These are phyloP conservation scores for Scaptomyza graminum DNA, from an alignment of 1,140 invertebrate genomes.

Conservation along the genomic window DNA sequence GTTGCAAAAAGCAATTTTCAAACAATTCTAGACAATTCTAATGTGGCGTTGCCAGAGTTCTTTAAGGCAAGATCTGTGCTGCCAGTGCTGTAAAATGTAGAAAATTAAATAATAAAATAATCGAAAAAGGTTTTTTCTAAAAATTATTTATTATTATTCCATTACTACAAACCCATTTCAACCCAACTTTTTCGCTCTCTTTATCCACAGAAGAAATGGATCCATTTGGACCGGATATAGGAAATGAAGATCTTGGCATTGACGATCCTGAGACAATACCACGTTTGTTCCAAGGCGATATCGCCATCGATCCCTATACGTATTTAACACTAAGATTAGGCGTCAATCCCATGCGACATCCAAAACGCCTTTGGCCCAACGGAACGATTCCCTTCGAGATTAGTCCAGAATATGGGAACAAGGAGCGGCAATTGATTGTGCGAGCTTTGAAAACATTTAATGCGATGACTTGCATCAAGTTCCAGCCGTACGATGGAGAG, in stretches of 20 bases:
- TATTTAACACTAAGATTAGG: slow-evolving; percentile 87
- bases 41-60: no score
- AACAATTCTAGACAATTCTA: not conserved
- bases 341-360: slow-evolving; percentile 85
- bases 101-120: no score
- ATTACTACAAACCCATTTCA: no score
- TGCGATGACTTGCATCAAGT: slow-evolving; percentile 89
- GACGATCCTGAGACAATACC: slow-evolving; percentile 88
- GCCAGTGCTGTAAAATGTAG: not conserved
- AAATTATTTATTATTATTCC: no score
- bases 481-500: slow-evolving; percentile 87
- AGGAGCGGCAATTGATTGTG: slow-evolving; percentile 84
- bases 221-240: slow-evolving; percentile 64
- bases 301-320: slow-evolving; percentile 85
- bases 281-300: slow-evolving; percentile 88
- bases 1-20: not conserved
- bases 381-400: slow-evolving; percentile 90
- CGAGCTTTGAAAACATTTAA: slow-evolving; percentile 88
- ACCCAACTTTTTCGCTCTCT: no score
- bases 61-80: not conserved
- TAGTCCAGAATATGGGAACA: slow-evolving; percentile 86
- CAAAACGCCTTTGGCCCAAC: slow-evolving; percentile 87
- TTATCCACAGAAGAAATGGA: slow-evolving; percentile 56
- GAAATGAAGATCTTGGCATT: slow-evolving; percentile 64
- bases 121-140: no score